These are phyloP conservation scores for Dryas iulia DNA, from an alignment of 1,140 invertebrate species.

Conservation along the genomic window DNA sequence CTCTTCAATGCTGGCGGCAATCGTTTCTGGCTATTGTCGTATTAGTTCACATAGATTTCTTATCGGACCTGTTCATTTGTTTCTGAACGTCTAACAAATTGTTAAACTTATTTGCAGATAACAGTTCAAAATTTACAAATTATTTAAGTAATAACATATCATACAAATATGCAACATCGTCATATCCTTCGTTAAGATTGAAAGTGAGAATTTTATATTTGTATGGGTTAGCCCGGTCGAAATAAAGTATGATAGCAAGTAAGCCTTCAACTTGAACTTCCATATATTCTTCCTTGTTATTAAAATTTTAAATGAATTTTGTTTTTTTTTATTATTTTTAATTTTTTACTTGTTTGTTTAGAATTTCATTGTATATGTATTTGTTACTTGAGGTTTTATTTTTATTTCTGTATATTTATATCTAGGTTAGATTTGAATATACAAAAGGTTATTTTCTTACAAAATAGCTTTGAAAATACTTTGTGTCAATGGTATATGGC, in stretches of 20 bases:
- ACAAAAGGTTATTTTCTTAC: no score
- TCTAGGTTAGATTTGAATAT: no score
- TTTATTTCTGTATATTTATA: no score
- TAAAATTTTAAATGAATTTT: conserved; percentile 4
- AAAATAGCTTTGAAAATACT: no score
- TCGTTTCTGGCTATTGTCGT: conserved; percentile 57
- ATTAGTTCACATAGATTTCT: conserved; percentile 61
- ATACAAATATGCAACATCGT: conserved; percentile 44
- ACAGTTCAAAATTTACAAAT: conserved; percentile 2
- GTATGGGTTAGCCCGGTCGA: conserved; percentile 8
- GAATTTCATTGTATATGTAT: no score
- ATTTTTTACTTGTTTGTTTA: no score
- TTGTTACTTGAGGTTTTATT: no score
- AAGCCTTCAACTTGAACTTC: conserved; percentile 23
- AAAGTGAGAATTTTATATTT: conserved; percentile 51
- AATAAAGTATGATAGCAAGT: conserved; percentile 22
- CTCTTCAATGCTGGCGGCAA: conserved; percentile 59
- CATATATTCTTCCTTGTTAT: conserved; percentile 14
- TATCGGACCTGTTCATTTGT: conserved; percentile 44
- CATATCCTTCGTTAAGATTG: conserved; percentile 59
- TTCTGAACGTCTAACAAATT: conserved; percentile 26
- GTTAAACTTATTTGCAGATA: neutral
- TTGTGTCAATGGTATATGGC: no score
- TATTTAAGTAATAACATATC: conserved; percentile 58
- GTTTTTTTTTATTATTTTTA: no score